Conservation (phyloP, 2,888 invertebrate species). For the Caenorhabditis sp. region DNA sequence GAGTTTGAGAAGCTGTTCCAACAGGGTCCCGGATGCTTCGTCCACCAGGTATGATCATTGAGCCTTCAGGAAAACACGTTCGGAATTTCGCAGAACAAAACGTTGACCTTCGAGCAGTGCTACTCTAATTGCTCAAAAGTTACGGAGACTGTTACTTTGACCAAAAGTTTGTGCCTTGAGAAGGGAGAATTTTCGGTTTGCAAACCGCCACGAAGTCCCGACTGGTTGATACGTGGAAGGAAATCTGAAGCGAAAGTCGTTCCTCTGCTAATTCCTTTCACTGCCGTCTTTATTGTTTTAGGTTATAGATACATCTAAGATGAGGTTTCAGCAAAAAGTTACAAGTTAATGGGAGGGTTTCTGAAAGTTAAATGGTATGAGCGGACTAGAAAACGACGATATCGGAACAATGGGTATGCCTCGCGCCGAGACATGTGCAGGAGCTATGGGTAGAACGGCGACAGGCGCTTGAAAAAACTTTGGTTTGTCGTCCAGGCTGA, state of each 20-base stretch:
- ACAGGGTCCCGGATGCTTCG: constrained; percentile 48
- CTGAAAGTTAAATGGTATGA: constrained; percentile 22
- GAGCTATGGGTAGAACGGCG: constrained; percentile 49
- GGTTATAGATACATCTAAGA: too few relatives aligned
- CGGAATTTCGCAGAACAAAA: constrained; percentile 34
- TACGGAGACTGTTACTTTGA: not conserved
- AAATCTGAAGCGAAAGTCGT: constrained; percentile 9
- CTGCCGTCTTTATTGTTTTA: too few relatives aligned
- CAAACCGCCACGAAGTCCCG: constrained; percentile 15
- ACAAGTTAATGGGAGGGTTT: not conserved
- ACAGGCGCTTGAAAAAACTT: not conserved
- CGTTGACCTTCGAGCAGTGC: constrained; percentile 29
- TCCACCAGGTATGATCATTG: constrained; percentile 15
- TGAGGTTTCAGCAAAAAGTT: too few relatives aligned
- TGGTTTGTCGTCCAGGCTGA: constrained; percentile 33
- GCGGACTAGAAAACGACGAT: constrained; percentile 25
- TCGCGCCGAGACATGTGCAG: constrained; percentile 50
- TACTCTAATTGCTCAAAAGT: constrained; percentile 13
- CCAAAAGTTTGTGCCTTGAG: constrained; percentile 15
- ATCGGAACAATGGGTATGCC: constrained; percentile 52
- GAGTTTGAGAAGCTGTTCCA: constrained; percentile 36
- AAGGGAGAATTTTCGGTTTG: constrained; percentile 29
- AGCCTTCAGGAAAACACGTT: too few relatives aligned
- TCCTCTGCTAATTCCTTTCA: too few relatives aligned
- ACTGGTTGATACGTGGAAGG: constrained; percentile 48